Conservation (phyloP, 2,797 vertebrate genomes). For the Decapterus maruadsi region DNA sequence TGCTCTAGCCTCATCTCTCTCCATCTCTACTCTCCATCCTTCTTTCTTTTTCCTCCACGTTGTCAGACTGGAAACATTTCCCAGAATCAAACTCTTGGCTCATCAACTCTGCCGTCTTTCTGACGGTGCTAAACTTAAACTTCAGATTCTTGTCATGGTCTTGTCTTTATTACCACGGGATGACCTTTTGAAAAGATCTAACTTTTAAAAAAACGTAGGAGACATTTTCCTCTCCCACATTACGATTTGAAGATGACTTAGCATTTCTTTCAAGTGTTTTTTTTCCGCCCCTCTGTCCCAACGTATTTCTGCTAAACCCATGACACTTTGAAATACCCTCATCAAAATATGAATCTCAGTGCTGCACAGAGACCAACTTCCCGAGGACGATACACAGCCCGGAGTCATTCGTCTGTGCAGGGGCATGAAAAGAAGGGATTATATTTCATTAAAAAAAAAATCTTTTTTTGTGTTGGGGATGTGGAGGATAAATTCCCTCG, state of each 20-base stretch:
- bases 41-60: conserved; percentile 12
- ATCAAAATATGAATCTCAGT: conserved; percentile 77
- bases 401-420: conserved; percentile 68
- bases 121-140: conserved; percentile 14
- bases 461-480: conserved; percentile 4
- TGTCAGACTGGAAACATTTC: conserved; percentile 24
- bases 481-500: conserved; percentile 59
- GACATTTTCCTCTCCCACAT: conserved; percentile 36
- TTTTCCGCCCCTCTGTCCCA: no score
- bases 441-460: conserved; percentile 69
- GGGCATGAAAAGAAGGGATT: conserved; percentile 78
- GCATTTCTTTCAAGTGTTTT: conserved; percentile 67
- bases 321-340: conserved; percentile 72
- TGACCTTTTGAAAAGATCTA: conserved; percentile 61
- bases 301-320: conserved; percentile 59
- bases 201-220: conserved; percentile 23
- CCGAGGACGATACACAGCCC: conserved; percentile 58
- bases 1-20: conserved; percentile 20
- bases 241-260: conserved; percentile 54
- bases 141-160: conserved; percentile 9
- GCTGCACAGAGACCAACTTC: conserved; percentile 65
- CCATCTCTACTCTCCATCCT: conserved; percentile 18
- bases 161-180: conserved; percentile 26
- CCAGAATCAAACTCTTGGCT: conserved; percentile 45
- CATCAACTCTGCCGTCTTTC: background rate